Evolutionary conservation across 2,113 vertebrate genomes (phyloP).

Genomic region (Lophius piscatorius): DNA sequence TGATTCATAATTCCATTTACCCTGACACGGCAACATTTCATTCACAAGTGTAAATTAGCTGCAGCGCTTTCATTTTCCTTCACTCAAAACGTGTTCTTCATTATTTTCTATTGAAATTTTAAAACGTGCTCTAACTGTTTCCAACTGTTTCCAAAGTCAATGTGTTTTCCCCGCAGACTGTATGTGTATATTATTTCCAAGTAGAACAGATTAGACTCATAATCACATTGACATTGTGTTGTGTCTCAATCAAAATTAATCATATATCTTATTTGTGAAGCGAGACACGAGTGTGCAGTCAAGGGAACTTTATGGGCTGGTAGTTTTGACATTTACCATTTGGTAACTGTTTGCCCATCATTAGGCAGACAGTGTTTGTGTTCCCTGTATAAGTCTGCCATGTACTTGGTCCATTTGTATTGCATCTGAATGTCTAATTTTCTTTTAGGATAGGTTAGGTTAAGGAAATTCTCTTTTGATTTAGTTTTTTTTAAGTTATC

Average conservation of each 20-base stretch:
- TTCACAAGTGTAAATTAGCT: not conserved
- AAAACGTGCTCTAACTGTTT: too few relatives aligned
- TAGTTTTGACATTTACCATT: not conserved
- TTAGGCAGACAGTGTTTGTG: not conserved
- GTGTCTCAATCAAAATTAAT: not conserved
- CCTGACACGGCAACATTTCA: not conserved
- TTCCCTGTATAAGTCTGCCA: not conserved
- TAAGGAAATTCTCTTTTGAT: too few relatives aligned
- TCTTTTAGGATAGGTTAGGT: too few relatives aligned
- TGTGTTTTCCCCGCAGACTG: not conserved
- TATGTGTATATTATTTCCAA: not conserved
- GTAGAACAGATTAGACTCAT: not conserved
- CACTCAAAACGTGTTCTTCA: not conserved
- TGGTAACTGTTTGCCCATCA: not conserved
- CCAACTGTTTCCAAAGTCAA: too few relatives aligned
- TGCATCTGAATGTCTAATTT: slow-evolving; percentile 57
- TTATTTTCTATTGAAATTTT: not conserved
- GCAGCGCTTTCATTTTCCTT: not conserved
- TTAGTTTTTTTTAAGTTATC: too few relatives aligned
- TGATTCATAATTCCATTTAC: too few relatives aligned
- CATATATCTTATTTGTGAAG: not conserved
- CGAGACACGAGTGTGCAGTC: not conserved
- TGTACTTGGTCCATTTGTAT: slow-evolving; percentile 47
- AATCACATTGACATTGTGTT: not conserved
- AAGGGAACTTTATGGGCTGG: not conserved